Evolutionary conservation across 2,113 vertebrate species (phyloP), one percentile per base, ranked within the genome.

Genomic region (Gadus macrocephalus): DNA sequence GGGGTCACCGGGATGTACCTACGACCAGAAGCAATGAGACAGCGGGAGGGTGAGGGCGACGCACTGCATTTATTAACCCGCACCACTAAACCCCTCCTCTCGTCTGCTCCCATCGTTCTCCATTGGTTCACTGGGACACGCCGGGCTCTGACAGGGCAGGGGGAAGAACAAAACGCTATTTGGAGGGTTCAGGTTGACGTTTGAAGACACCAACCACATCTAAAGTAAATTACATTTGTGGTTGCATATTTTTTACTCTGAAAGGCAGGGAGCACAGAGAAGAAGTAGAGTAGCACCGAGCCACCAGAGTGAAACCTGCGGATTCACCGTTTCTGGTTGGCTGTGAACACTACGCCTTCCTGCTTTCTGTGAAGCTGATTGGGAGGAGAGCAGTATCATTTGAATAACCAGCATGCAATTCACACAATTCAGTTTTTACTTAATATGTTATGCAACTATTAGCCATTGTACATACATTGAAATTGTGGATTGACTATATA

Each of bases 61-160:
- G 19, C 3, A 0, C 38, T 20, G 68, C 65, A 81, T 92, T 91
- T 92, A 92, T 90, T 0, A 25, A 22, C 4, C 4, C 11, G 53
- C 35, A 16, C 1, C 12, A 7, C 20, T 0, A 73, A n/a, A 81
- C 79, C 59, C 89, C 91, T 67, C 91, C 91, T 79, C 83, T 67
- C 11, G 11, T 15, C 55, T 15, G 14, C 55, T 16, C 55, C 61
- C 0, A 15, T 1, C 1, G 60, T 0, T 5, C 27, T 14, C 64
- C 17, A 91, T 88, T 90, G 90, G 90, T 66, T 81, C 53, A 19
- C 17, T 17, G 0, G n/a, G 68, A n/a, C 70, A 83, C 85, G 84
- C 80, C 85, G 16, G n/a, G 17, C 55, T 58, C 16, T n/a, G 55
- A 58, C 15, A n/a, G 74, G 82, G 76, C 83, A 76, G 72, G 53